Conservation (phyloP, 1,140 invertebrate species). For the Halesus radiatus region DNA sequence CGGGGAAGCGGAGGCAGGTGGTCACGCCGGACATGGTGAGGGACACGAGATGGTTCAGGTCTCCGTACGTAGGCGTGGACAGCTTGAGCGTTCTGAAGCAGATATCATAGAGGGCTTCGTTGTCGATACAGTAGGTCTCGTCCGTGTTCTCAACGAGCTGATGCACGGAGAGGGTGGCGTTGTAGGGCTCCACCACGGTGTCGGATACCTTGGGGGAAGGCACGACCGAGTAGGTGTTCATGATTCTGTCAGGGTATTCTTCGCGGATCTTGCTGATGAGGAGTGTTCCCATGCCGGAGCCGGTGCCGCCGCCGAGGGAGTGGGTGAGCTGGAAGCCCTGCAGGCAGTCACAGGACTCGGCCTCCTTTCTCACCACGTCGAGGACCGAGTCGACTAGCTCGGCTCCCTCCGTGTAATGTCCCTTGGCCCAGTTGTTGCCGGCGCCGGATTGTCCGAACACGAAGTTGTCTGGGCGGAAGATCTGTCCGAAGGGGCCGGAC, state of each 20-base stretch:
- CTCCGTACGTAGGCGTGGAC: constrained; percentile 80
- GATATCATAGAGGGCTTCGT: constrained; percentile 86
- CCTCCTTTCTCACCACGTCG: constrained; percentile 87
- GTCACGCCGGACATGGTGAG: constrained; percentile 82
- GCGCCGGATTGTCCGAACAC: constrained; percentile 85
- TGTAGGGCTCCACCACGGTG: constrained; percentile 85
- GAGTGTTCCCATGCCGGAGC: constrained; percentile 84
- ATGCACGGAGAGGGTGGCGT: constrained; percentile 83
- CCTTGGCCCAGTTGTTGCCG: constrained; percentile 92
- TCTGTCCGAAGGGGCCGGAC: constrained; percentile 85
- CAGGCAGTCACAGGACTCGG: constrained; percentile 81
- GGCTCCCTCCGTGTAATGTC: constrained; percentile 88
- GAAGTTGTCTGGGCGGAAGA: constrained; percentile 93
- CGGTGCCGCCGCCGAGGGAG: constrained; percentile 84
- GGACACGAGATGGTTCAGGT: constrained; percentile 82
- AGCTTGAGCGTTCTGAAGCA: constrained; percentile 86
- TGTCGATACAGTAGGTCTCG: constrained; percentile 87
- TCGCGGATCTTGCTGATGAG: constrained; percentile 84
- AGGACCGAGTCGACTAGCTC: constrained; percentile 84
- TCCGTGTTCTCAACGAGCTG: constrained; percentile 88
- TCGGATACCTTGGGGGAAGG: constrained; percentile 84
- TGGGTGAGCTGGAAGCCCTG: constrained; percentile 86
- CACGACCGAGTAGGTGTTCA: constrained; percentile 89
- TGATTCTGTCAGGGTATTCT: constrained; percentile 87
- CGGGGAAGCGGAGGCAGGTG: constrained; percentile 71